A percentile compares a stretch with the other conserved stretches of the same genome.
Evolutionary conservation across 1,140 invertebrate genomes (phyloP).

Genomic region (Bombus consobrinus): DNA sequence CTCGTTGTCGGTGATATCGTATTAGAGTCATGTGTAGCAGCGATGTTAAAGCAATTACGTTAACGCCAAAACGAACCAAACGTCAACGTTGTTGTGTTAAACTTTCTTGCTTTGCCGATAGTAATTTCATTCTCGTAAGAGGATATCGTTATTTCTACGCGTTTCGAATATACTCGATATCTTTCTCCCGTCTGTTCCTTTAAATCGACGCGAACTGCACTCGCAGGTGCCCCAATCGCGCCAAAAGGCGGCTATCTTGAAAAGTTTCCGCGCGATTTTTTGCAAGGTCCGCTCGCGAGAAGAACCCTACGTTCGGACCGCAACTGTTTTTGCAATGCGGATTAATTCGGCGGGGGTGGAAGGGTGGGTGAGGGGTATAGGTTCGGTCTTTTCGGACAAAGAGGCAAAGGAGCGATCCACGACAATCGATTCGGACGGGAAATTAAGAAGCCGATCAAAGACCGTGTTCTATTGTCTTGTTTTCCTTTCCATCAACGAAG

Average conservation of each 20-base stretch:
- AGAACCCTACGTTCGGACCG: background rate
- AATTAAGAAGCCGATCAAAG: slow-evolving; percentile 69
- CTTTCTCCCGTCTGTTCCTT: too few species aligned
- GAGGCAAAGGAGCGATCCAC: slow-evolving; percentile 52
- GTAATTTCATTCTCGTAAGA: background rate
- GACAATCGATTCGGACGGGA: slow-evolving; percentile 67
- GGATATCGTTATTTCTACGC: background rate
- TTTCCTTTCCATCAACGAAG: slow-evolving; percentile 55
- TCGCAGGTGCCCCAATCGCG: too few species aligned
- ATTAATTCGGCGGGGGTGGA: slow-evolving; percentile 50
- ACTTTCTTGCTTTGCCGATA: background rate
- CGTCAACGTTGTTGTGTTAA: too few species aligned
- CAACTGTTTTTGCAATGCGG: slow-evolving; percentile 40
- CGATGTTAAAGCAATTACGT: too few species aligned
- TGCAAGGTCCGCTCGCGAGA: background rate
- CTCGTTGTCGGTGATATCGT: background rate
- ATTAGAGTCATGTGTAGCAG: fast-evolving
- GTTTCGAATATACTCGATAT: background rate
- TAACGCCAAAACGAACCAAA: too few species aligned
- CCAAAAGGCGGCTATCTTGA: background rate
- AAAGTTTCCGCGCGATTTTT: too few species aligned
- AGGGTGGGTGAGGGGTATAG: background rate
- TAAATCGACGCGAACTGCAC: too few species aligned
- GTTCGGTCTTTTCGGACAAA: slow-evolving; percentile 55
- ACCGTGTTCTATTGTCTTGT: slow-evolving; percentile 44